Conservation (phyloP, 2,797 vertebrate genomes). For the Allenopithecus nigroviridis region DNA sequence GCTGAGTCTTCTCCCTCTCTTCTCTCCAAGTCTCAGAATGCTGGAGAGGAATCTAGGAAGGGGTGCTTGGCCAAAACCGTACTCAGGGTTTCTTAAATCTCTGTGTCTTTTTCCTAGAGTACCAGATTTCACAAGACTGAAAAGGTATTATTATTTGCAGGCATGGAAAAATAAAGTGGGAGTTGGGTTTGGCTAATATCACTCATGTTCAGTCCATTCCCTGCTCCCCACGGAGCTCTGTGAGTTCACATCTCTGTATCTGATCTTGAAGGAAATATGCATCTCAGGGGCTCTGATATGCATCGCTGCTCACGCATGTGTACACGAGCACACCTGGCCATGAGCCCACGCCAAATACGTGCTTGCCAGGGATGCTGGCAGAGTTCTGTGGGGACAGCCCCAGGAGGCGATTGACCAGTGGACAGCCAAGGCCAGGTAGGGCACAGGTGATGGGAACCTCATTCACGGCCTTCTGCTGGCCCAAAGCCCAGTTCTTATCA, state of each 20-base stretch:
- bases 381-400: not conserved
- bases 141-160: slow-evolving; percentile 62
- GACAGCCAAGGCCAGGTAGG: not conserved
- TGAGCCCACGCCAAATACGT: not conserved
- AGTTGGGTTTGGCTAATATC: not conserved
- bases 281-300: not conserved
- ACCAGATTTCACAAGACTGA: slow-evolving; percentile 55
- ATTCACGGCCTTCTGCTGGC: not conserved
- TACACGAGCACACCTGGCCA: not conserved
- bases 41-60: not conserved
- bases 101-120: slow-evolving; percentile 61
- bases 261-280: not conserved
- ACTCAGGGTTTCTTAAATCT: slow-evolving; percentile 63
- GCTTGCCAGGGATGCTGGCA: not conserved
- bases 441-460: not conserved
- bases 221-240: not conserved
- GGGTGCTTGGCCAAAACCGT: not conserved
- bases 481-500: fast-evolving
- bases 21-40: not conserved
- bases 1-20: not conserved
- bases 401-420: fast-evolving
- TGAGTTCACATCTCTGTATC: not conserved
- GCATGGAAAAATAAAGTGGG: not conserved
- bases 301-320: not conserved
- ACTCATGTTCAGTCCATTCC: slow-evolving; percentile 2